phyloP scores from a whole-genome alignment of 1,140 invertebrate genomes.

The Hyphantria cunea region DNA sequence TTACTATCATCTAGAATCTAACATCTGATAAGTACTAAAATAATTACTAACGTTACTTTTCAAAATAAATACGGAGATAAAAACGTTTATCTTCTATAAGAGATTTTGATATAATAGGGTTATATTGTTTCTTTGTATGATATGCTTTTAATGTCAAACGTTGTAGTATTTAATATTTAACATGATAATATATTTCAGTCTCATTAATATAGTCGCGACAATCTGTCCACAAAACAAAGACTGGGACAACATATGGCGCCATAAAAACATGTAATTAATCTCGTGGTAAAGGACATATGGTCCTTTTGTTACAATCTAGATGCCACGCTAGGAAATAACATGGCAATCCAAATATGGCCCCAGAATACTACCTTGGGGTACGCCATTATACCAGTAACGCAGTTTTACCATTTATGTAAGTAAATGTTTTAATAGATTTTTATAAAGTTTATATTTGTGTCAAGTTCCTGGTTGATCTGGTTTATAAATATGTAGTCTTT shows the following conservation, averaged over 20 bases:
- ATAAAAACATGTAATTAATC: slow-evolving; percentile 25
- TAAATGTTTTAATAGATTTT: slow-evolving; percentile 22
- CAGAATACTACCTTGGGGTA: slow-evolving; percentile 5
- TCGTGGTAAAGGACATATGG: slow-evolving; percentile 1
- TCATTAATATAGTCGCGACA: neutral
- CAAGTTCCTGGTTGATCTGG: slow-evolving; percentile 3
- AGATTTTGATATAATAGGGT: too few species aligned
- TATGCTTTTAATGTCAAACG: too few species aligned
- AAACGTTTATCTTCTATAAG: too few species aligned
- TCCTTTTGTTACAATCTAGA: slow-evolving; percentile 23
- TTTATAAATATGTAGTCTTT: neutral
- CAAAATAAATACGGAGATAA: too few species aligned
- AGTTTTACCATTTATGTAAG: slow-evolving; percentile 9
- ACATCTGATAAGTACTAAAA: too few species aligned
- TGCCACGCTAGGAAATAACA: slow-evolving; percentile 18
- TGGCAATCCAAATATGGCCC: slow-evolving; percentile 12
- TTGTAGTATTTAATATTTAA: too few species aligned
- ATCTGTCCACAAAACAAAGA: slow-evolving; percentile 11
- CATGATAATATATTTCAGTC: too few species aligned
- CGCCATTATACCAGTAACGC: slow-evolving; percentile 6
- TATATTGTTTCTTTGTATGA: too few species aligned
- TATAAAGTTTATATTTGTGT: slow-evolving; percentile 12
- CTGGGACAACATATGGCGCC: slow-evolving; percentile 16
- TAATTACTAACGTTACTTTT: too few species aligned
- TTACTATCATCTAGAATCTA: too few species aligned